A percentile compares a stretch with the other conserved stretches of the same genome.
Conservation (phyloP, 2,888 invertebrate genomes). For the Hydrotaea cyrtoneurina region DNA sequence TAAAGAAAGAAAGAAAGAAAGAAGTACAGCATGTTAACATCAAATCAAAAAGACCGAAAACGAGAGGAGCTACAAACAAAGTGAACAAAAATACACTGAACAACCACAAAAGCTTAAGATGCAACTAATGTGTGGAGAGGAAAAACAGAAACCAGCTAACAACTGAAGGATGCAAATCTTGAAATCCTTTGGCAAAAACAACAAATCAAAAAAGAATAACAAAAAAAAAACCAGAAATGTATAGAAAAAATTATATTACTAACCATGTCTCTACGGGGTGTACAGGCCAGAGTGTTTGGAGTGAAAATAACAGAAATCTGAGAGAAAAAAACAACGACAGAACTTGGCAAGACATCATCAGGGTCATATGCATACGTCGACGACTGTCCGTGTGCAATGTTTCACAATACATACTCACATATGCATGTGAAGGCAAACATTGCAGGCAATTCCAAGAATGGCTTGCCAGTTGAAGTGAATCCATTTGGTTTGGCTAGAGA, state of each 20-base stretch:
- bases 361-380: conserved; percentile 46
- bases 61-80: neutral
- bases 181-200: conserved; percentile 18
- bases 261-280: neutral
- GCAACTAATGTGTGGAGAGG: conserved; percentile 33
- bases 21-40: conserved; percentile 35
- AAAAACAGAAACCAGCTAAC: neutral
- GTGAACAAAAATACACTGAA: neutral
- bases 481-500: neutral
- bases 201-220: neutral
- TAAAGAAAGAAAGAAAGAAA: neutral
- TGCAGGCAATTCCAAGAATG: neutral
- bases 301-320: neutral
- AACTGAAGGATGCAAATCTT: conserved; percentile 27
- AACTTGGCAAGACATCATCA: conserved; percentile 65
- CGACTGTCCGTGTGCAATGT: too few species aligned
- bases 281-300: neutral
- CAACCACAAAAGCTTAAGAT: conserved; percentile 32
- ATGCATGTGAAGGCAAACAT: conserved; percentile 2
- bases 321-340: conserved; percentile 4
- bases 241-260: neutral
- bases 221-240: conserved; percentile 9
- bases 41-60: conserved; percentile 28
- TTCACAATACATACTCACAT: neutral
- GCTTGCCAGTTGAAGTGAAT: neutral